Conservation (phyloP, 2,888 invertebrate genomes). For the Pristionchus entomophagus region DNA sequence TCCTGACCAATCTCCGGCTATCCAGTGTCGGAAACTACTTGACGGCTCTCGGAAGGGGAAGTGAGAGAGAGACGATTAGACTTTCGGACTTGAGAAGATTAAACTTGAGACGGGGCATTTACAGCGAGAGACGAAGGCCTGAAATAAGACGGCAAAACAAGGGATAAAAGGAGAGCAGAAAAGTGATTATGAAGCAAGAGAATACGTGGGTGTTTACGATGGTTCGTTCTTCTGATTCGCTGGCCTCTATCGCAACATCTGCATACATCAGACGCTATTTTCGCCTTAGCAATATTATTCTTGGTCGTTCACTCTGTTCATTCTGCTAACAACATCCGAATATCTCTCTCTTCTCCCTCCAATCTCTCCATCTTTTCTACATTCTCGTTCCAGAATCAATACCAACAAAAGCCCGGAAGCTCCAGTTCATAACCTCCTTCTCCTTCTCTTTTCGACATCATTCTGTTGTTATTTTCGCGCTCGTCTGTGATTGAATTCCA, state of each 20-base stretch:
- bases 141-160: not conserved
- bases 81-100: no score
- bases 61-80: no score
- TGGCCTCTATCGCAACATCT: not conserved
- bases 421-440: not conserved
- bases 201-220: not conserved
- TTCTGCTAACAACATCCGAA: not conserved
- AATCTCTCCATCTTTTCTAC: not conserved
- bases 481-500: not conserved
- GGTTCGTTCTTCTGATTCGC: not conserved
- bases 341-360: not conserved
- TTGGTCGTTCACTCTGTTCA: no score
- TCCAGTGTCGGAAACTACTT: not conserved
- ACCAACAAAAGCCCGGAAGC: not conserved
- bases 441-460: not conserved
- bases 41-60: not conserved
- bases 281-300: no score
- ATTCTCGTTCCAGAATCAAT: conserved; percentile 10
- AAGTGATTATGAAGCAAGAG: conserved; percentile 1
- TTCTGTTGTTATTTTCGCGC: not conserved
- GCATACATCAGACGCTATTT: no score
- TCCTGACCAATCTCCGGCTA: conserved; percentile 3
- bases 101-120: no score
- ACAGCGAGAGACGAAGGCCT: not conserved
- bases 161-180: not conserved